phyloP scores from a whole-genome alignment of 2,888 invertebrate genomes.

The Glyphotaelius pellucidus region DNA sequence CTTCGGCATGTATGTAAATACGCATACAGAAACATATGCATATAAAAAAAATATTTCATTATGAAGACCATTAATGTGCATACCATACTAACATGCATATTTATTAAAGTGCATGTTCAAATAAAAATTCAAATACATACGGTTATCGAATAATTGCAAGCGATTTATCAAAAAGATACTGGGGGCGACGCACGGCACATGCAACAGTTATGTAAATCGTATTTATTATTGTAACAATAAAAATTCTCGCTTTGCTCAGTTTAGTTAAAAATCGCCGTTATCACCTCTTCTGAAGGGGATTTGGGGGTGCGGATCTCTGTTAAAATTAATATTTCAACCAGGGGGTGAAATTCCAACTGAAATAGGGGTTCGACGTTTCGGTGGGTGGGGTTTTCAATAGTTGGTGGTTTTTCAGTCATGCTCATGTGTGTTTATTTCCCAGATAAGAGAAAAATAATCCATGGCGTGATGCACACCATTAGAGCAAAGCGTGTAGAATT shows the following conservation, averaged over 20 bases:
- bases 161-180: constrained; percentile 23
- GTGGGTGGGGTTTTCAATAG: background rate
- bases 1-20: no score
- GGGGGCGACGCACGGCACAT: constrained; percentile 7
- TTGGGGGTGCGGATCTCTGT: background rate
- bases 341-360: background rate
- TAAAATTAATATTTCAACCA: background rate
- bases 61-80: no score
- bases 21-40: no score
- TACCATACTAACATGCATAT: background rate
- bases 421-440: background rate
- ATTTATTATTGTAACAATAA: background rate
- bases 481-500: background rate
- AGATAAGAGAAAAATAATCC: background rate
- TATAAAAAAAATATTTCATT: background rate
- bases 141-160: background rate
- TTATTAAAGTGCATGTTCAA: background rate
- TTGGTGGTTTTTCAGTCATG: background rate
- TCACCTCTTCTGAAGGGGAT: background rate
- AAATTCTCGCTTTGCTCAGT: background rate
- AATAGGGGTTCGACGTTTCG: background rate
- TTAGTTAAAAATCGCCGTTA: background rate
- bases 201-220: constrained; percentile 31
- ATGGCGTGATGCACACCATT: constrained; percentile 5
- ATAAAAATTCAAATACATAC: background rate